Evolutionary conservation across 2,888 invertebrate species (phyloP), one percentile per base, ranked within the genome.

Genomic region (Malthinus flaveolus): DNA sequence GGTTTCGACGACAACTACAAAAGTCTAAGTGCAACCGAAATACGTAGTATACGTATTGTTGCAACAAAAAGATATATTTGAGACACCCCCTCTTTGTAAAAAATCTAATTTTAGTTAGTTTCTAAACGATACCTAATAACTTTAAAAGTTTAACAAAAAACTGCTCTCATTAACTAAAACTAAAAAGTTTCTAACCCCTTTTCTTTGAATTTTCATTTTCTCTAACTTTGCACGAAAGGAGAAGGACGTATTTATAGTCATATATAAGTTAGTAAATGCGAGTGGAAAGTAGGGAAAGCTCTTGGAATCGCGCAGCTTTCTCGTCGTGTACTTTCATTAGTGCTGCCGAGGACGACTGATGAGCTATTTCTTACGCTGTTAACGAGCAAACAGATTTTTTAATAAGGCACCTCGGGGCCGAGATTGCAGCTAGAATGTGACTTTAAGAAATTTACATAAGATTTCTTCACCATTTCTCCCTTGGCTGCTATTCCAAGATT

Each of bases 351-450:
- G 60, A 55, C 59, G 65, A 62, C 65, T 62, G 56, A 67, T 65
- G 68, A 67, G 64, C 68, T 66, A 62, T 71, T 71, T 71, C 69
- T 69, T 67, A 61, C 63, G 56, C 61, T 62, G 62, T 68, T 72
- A 72, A 71, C 69, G 70, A 71, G 70, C 69, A 71, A 71, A 71
- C 69, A 71, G 70, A 70, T 72, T 72, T 72, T 71, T 71, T 70
- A 71, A 71, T 70, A 69, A 70, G 68, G 62, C 66, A 59, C 59
- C 66, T 61, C 59, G 56, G 61, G 52, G 63, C 60, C 61, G 62
- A 64, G 60, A 66, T 64, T 63, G 58, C 61, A 60, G 65, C 64
- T 67, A 70, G 68, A 69, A 65, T 65, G 66, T 65, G 68, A 68
- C 64, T 66, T 56, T 64, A 61, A n/a, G 57, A 62, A 54, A 69